A percentile compares a stretch with the other conserved stretches of the same genome.
phyloP scores from a whole-genome alignment of 2,797 vertebrate genomes.

The Falco columbarius region DNA sequence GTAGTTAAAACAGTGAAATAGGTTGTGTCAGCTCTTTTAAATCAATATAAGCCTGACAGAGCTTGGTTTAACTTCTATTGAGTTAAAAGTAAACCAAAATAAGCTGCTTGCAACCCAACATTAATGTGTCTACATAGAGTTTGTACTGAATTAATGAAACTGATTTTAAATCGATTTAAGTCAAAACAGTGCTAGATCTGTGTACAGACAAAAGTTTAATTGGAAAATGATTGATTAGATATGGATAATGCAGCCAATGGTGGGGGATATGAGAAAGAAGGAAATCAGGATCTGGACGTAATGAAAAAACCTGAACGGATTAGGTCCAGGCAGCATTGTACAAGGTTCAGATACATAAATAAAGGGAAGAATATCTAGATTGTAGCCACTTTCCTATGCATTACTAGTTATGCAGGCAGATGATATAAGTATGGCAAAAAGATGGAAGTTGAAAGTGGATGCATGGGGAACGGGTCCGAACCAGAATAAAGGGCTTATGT shows the following conservation, averaged over 20 bases:
- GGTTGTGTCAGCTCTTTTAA: neutral
- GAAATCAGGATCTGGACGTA: neutral
- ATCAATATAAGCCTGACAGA: neutral
- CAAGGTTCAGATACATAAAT: neutral
- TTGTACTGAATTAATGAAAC: constrained; percentile 20
- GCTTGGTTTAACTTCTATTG: neutral
- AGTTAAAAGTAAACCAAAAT: constrained; percentile 13
- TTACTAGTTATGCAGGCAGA: neutral
- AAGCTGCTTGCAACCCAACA: neutral
- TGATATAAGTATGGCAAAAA: neutral
- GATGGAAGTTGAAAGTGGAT: neutral
- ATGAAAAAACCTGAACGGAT: neutral
- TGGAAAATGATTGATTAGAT: neutral
- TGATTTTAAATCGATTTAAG: neutral
- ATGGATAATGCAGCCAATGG: neutral
- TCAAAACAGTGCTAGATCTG: neutral
- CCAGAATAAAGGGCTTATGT: neutral
- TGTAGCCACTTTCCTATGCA: neutral
- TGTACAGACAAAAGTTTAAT: neutral
- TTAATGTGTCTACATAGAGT: neutral
- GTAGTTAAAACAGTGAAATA: neutral
- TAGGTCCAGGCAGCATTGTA: neutral
- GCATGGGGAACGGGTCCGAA: neutral
- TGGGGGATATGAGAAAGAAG: neutral
- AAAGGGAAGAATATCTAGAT: neutral